A percentile compares a stretch with the other conserved stretches of the same genome.
These are phyloP conservation scores for Hycleus phaleratus DNA, from an alignment of 1,140 invertebrate genomes.

Conservation along the genomic window DNA sequence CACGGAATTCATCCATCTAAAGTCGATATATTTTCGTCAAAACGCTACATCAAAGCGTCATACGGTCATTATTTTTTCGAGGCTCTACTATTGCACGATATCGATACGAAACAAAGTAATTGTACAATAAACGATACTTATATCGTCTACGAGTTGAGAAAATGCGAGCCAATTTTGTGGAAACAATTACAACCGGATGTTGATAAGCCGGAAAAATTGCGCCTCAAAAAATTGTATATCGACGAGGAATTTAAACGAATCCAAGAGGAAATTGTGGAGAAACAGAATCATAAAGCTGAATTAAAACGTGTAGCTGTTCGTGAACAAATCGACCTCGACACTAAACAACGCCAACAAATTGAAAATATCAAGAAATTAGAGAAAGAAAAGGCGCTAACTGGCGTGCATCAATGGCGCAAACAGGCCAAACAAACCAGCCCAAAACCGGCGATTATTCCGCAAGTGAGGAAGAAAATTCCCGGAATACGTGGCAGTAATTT, in stretches of 20 bases:
- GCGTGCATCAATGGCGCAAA: constrained; percentile 56
- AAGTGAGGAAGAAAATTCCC: constrained; percentile 39
- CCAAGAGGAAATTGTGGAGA: constrained; percentile 47
- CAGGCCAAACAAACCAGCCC: constrained; percentile 24
- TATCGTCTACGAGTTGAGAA: constrained; percentile 53
- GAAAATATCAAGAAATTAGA: constrained; percentile 48
- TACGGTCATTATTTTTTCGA: constrained; percentile 61
- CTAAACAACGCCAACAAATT: constrained; percentile 46
- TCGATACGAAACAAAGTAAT: constrained; percentile 50
- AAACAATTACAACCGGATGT: constrained; percentile 46
- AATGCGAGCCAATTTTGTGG: constrained; percentile 50
- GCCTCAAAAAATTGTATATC: constrained; percentile 46
- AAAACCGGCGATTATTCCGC: constrained; percentile 14
- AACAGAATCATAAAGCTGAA: constrained; percentile 44
- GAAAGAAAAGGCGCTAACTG: constrained; percentile 53
- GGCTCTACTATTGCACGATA: constrained; percentile 50
- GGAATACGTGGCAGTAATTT: constrained; percentile 47
- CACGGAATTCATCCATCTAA: constrained; percentile 45
- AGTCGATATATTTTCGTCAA: constrained; percentile 54
- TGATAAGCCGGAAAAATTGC: constrained; percentile 48
- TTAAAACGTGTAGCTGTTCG: constrained; percentile 49
- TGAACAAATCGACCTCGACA: constrained; percentile 54
- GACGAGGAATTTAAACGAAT: constrained; percentile 41
- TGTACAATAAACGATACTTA: constrained; percentile 49
- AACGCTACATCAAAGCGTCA: constrained; percentile 58